Percentiles rank a stretch among this genome's conserved stretches.
Conservation (phyloP, 1,140 invertebrate species). For the Drosophila tropicalis region DNA sequence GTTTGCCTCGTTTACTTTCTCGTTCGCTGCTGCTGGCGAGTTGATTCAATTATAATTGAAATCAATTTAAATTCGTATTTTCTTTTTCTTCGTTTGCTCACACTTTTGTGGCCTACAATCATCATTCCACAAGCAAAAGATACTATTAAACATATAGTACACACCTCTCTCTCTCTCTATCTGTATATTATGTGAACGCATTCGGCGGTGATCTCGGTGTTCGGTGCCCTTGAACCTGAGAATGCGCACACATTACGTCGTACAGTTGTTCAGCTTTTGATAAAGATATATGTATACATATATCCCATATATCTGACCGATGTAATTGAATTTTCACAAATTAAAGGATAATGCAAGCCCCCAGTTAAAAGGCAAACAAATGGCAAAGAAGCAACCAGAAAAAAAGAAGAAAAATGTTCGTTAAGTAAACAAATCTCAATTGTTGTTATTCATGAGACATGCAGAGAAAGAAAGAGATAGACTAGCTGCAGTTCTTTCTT, state of each 20-base stretch:
- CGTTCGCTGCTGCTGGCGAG: constrained; percentile 45
- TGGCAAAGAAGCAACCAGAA: background rate
- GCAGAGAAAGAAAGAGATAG: too few species aligned
- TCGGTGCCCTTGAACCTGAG: constrained; percentile 81
- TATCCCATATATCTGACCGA: constrained; percentile 18
- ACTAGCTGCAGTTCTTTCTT: background rate
- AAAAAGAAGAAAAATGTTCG: background rate
- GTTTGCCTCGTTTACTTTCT: constrained; percentile 52
- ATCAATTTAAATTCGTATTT: constrained; percentile 70
- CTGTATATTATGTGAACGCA: constrained; percentile 54
- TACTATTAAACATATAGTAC: background rate
- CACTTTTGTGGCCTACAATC: constrained; percentile 29
- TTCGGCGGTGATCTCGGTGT: constrained; percentile 16
- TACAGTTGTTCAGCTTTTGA: constrained; percentile 15
- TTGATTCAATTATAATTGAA: constrained; percentile 83
- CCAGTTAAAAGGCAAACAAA: constrained; percentile 26
- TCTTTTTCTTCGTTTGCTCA: constrained; percentile 34
- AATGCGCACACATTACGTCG: constrained; percentile 31
- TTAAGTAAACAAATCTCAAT: constrained; percentile 32
- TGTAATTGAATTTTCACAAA: constrained; percentile 59
- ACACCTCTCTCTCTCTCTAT: background rate
- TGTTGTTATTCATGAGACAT: constrained; percentile 55
- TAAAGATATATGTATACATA: constrained; percentile 12
- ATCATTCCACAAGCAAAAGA: background rate
- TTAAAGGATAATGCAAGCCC: constrained; percentile 74